Base-by-base conservation (phyloP, 2,797 vertebrate genomes). In the Notolabrus celidotus region DNA sequence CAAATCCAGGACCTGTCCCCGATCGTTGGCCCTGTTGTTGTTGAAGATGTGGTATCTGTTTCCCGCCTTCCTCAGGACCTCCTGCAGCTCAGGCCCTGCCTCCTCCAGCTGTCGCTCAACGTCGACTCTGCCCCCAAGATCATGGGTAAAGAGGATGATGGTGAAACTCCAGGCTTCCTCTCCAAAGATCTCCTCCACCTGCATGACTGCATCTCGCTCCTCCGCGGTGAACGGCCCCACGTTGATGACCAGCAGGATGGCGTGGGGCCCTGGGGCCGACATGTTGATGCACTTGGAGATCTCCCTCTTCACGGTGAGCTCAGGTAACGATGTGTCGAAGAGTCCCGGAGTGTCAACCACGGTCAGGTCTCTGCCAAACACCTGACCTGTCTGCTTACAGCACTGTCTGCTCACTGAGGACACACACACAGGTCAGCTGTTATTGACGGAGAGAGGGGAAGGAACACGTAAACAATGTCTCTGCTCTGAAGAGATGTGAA, bases 231-330 rank as follows among this genome's bases (percentile, higher is more conserved):
- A 80, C 0, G 43, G 42, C 3, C 74, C 75, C 11, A 67, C 16
- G 4, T 57, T 50, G 10, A 76, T 8, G 16, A 86, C 83, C 64
- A 90, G 63, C 41, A 90, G 41, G 74, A 87, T 67, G 47, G 66
- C 78, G 3, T 87, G 80, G n/a, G 80, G 78, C 0, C 60, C 82
- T 0, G 74, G 77, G 2, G 80, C 67, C 0, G 74, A 80, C 77
- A 77, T 70, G 75, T 74, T 80, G 42, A 87, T 71, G 25, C 77
- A 76, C 5, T 75, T 74, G 6, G 65, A 56, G 57, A 86, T 68
- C 16, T 80, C 39, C 10, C 19, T 45, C 45, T 27, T 43, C 25
- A 54, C 23, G 0, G 4, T 29, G 2, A 16, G 5, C 0, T 54
- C 16, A 2, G n/a, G 0, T 1, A 20, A 3, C 0, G 22, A 31